These are phyloP conservation scores for Fragum whitleyi DNA, from an alignment of 2,888 invertebrate species.

Conservation along the genomic window DNA sequence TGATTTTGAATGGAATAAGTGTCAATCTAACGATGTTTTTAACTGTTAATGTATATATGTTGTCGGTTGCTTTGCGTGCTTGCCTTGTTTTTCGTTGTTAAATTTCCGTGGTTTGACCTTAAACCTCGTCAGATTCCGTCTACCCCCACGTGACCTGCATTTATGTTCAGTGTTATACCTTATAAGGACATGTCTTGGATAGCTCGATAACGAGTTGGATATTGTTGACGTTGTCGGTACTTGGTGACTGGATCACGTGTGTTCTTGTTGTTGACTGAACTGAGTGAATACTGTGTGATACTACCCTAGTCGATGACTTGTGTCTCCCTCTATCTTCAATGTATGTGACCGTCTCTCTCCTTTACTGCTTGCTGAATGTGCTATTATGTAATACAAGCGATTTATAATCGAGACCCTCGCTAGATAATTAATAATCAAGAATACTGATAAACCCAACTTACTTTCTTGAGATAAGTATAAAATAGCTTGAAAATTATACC, in stretches of 20 bases:
- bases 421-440: no score
- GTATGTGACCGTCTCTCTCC: not conserved
- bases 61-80: no score
- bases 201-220: not conserved
- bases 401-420: not conserved
- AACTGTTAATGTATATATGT: no score
- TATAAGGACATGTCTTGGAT: not conserved
- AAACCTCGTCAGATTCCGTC: not conserved
- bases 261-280: constrained; percentile 2
- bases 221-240: not conserved
- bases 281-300: not conserved
- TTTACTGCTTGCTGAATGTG: constrained; percentile 4
- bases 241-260: not conserved
- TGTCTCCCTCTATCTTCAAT: not conserved
- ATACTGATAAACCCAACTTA: no score
- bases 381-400: not conserved
- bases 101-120: not conserved
- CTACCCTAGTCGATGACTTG: not conserved
- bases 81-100: not conserved
- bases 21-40: no score
- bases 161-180: not conserved
- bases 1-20: no score
- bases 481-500: no score
- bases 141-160: constrained; percentile 8
- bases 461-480: no score